Conservation (phyloP, 2,888 invertebrate genomes). For the Serrognathus titanus region DNA sequence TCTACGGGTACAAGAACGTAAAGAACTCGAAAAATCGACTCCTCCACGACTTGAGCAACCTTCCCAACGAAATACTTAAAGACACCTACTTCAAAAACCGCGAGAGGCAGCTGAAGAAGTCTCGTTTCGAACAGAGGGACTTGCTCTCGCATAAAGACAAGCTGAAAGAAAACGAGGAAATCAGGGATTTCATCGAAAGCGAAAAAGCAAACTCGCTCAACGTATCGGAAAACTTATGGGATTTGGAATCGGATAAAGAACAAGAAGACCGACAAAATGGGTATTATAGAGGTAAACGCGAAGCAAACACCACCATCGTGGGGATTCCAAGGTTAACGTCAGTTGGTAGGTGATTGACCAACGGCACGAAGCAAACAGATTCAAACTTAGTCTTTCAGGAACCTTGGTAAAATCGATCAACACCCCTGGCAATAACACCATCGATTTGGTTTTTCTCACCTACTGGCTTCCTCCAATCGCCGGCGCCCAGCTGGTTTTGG, state of each 20-base stretch:
- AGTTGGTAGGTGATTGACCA: conserved; percentile 37
- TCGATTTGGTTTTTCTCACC: conserved; percentile 69
- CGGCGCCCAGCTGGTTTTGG: conserved; percentile 55
- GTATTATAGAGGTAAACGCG: conserved; percentile 39
- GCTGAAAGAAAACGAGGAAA: conserved; percentile 40
- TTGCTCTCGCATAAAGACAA: conserved; percentile 41
- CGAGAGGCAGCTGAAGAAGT: conserved; percentile 41
- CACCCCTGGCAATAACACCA: conserved; percentile 46
- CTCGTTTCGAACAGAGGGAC: conserved; percentile 46
- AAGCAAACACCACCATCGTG: conserved; percentile 22
- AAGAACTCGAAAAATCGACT: conserved; percentile 41
- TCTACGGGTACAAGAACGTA: conserved; percentile 45
- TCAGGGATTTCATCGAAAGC: conserved; percentile 38
- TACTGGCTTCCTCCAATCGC: conserved; percentile 69
- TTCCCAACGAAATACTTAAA: conserved; percentile 46
- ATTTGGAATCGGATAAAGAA: conserved; percentile 57
- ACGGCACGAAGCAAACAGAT: neutral
- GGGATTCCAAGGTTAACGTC: conserved; percentile 42
- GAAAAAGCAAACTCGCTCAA: conserved; percentile 36
- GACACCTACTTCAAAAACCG: conserved; percentile 46
- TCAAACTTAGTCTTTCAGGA: conserved; percentile 30
- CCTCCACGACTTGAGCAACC: conserved; percentile 42
- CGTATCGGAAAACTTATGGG: conserved; percentile 50
- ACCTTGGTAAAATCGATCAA: conserved; percentile 37
- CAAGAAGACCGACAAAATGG: conserved; percentile 47